A percentile compares a stretch with the other conserved stretches of the same genome.
Evolutionary conservation across 2,113 vertebrate genomes (phyloP).

Genomic region (Burhinus oedicnemus): DNA sequence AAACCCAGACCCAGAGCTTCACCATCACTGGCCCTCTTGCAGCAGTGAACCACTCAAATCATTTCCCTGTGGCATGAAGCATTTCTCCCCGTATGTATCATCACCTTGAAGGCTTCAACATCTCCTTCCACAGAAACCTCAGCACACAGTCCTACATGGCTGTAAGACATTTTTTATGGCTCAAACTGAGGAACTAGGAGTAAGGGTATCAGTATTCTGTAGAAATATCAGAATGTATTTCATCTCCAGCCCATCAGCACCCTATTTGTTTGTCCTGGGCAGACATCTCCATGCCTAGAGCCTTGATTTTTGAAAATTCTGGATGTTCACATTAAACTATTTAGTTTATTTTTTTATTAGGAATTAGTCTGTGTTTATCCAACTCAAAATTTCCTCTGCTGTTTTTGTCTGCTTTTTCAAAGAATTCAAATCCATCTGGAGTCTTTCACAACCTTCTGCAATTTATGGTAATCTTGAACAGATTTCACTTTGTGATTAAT

Average conservation of each 20-base stretch:
- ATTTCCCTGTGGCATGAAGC: not conserved
- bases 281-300: not conserved
- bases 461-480: constrained; percentile 27
- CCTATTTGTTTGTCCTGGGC: not conserved
- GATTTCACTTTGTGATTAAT: constrained; percentile 28
- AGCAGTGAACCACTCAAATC: not conserved
- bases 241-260: not conserved
- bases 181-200: not conserved
- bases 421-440: constrained; percentile 8
- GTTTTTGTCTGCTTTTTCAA: not conserved
- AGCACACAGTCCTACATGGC: not conserved
- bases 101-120: not conserved
- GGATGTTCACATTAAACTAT: not conserved
- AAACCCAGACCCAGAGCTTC: not conserved
- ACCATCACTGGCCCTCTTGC: not conserved
- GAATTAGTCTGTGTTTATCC: not conserved
- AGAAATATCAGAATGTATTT: not conserved
- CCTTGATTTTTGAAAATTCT: not conserved
- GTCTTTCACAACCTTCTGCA: constrained; percentile 16
- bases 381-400: not conserved
- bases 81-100: not conserved
- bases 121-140: not conserved
- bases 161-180: rapidly evolving
- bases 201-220: not conserved
- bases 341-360: not conserved